A percentile compares a stretch with the other conserved stretches of the same genome.
These are phyloP conservation scores for Holothuria leucospilota DNA, from an alignment of 53 echinoderm and acorn worm species.

Conservation along the genomic window DNA sequence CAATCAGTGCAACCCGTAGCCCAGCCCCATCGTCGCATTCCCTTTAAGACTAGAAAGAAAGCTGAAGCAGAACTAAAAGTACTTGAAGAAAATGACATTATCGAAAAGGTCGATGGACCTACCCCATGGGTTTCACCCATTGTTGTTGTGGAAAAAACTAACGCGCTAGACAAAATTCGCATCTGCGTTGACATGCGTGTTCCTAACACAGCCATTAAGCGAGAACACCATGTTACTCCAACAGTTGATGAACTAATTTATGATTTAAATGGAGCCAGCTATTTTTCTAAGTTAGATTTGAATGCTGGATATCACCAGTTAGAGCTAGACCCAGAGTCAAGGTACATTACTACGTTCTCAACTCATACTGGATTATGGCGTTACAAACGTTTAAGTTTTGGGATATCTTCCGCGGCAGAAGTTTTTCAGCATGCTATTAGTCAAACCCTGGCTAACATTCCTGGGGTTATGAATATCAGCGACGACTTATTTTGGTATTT, in stretches of 20 bases:
- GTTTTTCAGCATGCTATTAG: constrained; percentile 68
- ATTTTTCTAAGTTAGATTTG: constrained; percentile 65
- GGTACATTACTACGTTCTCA: constrained; percentile 69
- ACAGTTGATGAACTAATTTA: constrained; percentile 62
- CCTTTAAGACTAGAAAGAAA: constrained; percentile 70
- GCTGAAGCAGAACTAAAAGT: constrained; percentile 55
- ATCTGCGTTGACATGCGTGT: constrained; percentile 60
- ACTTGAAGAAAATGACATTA: constrained; percentile 67
- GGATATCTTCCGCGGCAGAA: constrained; percentile 69
- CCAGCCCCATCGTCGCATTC: constrained; percentile 68
- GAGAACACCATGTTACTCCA: constrained; percentile 70
- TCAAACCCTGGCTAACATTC: constrained; percentile 56
- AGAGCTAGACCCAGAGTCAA: constrained; percentile 47
- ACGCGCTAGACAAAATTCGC: constrained; percentile 40
- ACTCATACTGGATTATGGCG: constrained; percentile 68
- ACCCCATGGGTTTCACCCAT: constrained; percentile 74
- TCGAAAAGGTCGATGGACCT: constrained; percentile 67
- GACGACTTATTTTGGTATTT: constrained; percentile 67
- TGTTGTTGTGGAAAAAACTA: constrained; percentile 62
- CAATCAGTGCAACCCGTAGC: constrained; percentile 55
- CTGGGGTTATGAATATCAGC: constrained; percentile 64
- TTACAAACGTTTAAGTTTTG: constrained; percentile 72
- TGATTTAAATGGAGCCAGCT: constrained; percentile 56
- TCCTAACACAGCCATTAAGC: constrained; percentile 53
- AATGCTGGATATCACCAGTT: constrained; percentile 68